Evolutionary conservation across 2,797 vertebrate genomes (phyloP), one percentile per base, ranked within the genome.

Genomic region (Calcarius lapponicus): DNA sequence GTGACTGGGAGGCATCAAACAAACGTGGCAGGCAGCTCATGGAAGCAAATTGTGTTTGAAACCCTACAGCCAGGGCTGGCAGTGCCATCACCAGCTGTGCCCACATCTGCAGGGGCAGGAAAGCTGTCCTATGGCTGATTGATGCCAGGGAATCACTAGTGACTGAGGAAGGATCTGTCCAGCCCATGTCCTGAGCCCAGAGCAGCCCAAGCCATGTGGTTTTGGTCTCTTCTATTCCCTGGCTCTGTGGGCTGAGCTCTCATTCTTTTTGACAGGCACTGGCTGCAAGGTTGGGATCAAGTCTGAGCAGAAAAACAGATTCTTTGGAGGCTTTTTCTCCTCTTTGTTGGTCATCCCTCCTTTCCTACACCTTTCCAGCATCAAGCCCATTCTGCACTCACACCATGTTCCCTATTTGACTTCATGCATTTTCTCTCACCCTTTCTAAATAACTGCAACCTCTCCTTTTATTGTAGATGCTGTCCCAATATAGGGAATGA

Each of bases 1-100:
- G 8, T 11, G 57, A 17, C n/a, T 48, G 32, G n/a, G 22, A 60
- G 10, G 45, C 31, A 65, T 24, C 53, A 79, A 56, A 53, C 1
- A 0, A 51, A 50, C 1, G 2, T 47, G 66, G 47, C 38, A 69
- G 32, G 76, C 47, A 75, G 31, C 10, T 11, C 0, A 0, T 4
- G 62, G 45, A 74, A 73, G 42, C 32, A 74, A 66, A 80, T 2
- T 6, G 12, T 32, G 13, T 17, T 47, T 32, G 87, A 71, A 87
- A 43, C 8, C 13, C 26, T 7, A 6, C 22, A 47, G 66, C 2
- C 38, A 66, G 48, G 73, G n/a, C 40, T 73, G 38, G 61, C 57
- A 67, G 22, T 43, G 53, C 64, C 60, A 15, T 16, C 11, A 21
- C 2, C 34, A 17, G 43, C 67, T 58, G 51, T 22, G 58, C 34